Base-by-base conservation (phyloP, 2,888 invertebrate genomes). In the Ophraella communa region DNA sequence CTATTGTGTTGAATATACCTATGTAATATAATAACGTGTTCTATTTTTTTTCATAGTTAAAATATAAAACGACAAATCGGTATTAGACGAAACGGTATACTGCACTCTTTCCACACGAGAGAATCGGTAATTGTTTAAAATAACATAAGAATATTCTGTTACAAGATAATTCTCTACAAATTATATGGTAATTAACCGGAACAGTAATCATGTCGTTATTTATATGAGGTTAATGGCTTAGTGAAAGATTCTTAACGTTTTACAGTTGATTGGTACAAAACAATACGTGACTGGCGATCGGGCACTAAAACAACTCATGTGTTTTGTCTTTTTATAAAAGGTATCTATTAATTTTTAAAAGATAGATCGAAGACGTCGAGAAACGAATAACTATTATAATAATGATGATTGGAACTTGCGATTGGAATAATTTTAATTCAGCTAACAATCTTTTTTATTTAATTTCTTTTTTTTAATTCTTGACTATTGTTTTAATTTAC, bases 201-300 rank as follows among this genome's bases (percentile, higher is more conserved):
- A 42, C 42, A 27, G 47, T 59, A 51, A 52, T 59, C 59, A 59
- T 59, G 42, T 59, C 39, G 44, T 59, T 59, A 39, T 17, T 42
- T 24, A 17, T 47, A 52, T 7, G 59, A 59, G 59, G 59, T 59
- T 52, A 59, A 59, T 59, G 51, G 51, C 59, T 59, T 59, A 52
- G 52, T 44, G 52, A 59, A 42, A 59, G 51, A 52, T 59, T 58
- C 58, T 42, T 51, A 45, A 17, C 21, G 49, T 58, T 58, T 59
- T 42, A 59, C 59, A 59, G 59, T 52, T 59, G 59, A 59, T 59
- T 59, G 59, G 51, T 52, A 42, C 27, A 59, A 59, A 52, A 59
- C 59, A 59, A 59, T 59, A 59, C 39, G 59, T 59, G 58, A 51
- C 58, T 11, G 35, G 35, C 4, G 35, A n/a, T 35, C n/a, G 35